phyloP scores from a whole-genome alignment of 2,113 vertebrate species.

The Muscicapa adusta region DNA sequence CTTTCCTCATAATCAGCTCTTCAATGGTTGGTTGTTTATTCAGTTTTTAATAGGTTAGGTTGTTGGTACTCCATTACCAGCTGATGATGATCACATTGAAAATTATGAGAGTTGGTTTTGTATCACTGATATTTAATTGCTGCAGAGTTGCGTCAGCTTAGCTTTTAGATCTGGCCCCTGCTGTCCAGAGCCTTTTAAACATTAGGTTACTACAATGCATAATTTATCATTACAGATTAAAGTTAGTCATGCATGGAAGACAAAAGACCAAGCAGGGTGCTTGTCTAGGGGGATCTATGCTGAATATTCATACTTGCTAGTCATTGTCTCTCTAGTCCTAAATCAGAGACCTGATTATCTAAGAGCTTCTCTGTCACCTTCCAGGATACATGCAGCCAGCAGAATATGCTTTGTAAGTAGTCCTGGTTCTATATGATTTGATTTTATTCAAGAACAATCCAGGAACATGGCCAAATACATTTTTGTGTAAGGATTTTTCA shows the following conservation, averaged over 20 bases:
- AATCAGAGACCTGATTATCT: neutral
- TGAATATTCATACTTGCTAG: constrained; percentile 10
- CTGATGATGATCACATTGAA: neutral
- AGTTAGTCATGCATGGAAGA: neutral
- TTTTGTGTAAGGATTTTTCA: neutral
- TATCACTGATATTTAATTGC: neutral
- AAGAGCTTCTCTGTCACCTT: neutral
- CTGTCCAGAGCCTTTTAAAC: neutral
- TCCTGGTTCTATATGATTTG: neutral
- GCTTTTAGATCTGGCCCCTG: neutral
- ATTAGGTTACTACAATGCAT: neutral
- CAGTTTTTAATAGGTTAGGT: neutral
- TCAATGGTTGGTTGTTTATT: rapidly evolving
- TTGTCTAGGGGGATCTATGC: neutral
- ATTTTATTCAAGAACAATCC: neutral
- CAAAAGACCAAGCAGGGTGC: neutral
- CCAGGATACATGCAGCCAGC: neutral
- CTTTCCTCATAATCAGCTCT: neutral
- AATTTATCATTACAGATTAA: constrained; percentile 18
- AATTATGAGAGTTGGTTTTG: neutral
- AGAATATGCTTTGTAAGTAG: neutral
- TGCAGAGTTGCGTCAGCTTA: neutral
- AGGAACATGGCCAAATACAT: neutral
- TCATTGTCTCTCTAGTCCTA: neutral
- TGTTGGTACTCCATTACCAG: neutral